These are phyloP conservation scores for Macrotus californicus DNA, from an alignment of 2,113 vertebrate genomes.

Conservation along the genomic window DNA sequence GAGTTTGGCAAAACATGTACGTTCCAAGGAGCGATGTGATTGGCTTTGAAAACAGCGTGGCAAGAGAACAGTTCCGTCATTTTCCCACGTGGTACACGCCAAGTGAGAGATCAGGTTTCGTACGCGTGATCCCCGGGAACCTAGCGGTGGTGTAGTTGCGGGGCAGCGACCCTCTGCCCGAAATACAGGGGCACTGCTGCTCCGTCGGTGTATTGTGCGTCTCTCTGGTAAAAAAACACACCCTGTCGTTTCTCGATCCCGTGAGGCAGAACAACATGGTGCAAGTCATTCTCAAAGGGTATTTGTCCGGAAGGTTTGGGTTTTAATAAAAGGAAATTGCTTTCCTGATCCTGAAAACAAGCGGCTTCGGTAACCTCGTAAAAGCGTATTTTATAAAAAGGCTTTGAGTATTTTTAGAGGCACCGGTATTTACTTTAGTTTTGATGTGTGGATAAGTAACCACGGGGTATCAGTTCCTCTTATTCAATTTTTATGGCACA, in stretches of 20 bases:
- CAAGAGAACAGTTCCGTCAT: not conserved
- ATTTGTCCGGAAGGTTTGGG: not conserved
- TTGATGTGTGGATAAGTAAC: not conserved
- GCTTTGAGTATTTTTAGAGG: not conserved
- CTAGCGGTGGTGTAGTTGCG: constrained; percentile 45
- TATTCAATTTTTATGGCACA: not conserved
- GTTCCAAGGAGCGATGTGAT: not conserved
- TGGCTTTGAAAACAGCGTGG: not conserved
- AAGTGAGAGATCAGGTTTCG: constrained; percentile 32
- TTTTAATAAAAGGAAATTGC: constrained; percentile 16
- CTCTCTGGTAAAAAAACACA: not conserved
- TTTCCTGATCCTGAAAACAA: constrained; percentile 21
- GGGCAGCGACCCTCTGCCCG: not conserved
- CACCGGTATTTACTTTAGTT: constrained; percentile 26
- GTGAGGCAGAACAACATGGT: not conserved
- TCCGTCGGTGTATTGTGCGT: not conserved
- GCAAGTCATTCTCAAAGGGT: not conserved
- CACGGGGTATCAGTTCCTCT: not conserved
- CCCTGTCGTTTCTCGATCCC: not conserved
- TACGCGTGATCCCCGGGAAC: constrained; percentile 58
- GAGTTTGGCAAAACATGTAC: not conserved
- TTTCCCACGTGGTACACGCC: not conserved
- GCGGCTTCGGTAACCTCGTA: not conserved
- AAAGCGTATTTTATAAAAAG: not conserved
- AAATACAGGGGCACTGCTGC: not conserved